Percentiles rank a stretch among this genome's conserved stretches.
These are phyloP conservation scores for Baronia brevicornis DNA, from an alignment of 2,888 invertebrate genomes.

Conservation along the genomic window DNA sequence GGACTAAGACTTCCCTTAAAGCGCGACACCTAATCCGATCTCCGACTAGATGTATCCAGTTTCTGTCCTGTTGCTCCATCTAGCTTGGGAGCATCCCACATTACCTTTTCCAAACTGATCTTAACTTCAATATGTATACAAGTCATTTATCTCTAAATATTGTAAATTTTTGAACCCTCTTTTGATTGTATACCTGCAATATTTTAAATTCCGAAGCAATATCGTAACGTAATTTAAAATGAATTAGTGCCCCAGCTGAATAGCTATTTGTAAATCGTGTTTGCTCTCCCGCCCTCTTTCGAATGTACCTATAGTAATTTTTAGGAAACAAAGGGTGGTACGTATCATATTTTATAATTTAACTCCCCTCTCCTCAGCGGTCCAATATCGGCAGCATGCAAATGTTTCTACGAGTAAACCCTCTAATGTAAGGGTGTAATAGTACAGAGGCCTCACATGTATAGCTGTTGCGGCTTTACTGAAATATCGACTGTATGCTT, in stretches of 20 bases:
- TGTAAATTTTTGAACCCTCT: constrained; percentile 59
- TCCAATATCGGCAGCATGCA: constrained; percentile 30
- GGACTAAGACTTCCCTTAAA: too few relatives aligned
- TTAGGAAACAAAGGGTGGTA: constrained; percentile 66
- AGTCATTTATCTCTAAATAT: too few relatives aligned
- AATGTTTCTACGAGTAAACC: constrained; percentile 55
- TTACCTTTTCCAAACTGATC: too few relatives aligned
- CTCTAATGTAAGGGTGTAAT: constrained; percentile 59
- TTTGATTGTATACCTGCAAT: constrained; percentile 59
- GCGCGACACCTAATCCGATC: too few relatives aligned
- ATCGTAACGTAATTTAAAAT: constrained; percentile 75
- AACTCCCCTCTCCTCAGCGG: constrained; percentile 32
- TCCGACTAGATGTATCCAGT: too few relatives aligned
- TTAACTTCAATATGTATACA: too few relatives aligned
- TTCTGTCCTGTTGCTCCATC: too few relatives aligned
- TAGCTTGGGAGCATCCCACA: too few relatives aligned
- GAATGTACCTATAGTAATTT: constrained; percentile 42
- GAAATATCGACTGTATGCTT: constrained; percentile 25
- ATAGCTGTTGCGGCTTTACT: constrained; percentile 46
- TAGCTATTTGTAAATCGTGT: constrained; percentile 68
- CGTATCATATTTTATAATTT: constrained; percentile 64
- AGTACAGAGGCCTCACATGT: constrained; percentile 47
- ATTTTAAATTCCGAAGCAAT: constrained; percentile 66
- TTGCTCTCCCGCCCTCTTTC: constrained; percentile 62
- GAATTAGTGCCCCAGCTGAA: constrained; percentile 69